Evolutionary conservation across 2,113 vertebrate species (phyloP).

Genomic region (Neotragus moschatus): DNA sequence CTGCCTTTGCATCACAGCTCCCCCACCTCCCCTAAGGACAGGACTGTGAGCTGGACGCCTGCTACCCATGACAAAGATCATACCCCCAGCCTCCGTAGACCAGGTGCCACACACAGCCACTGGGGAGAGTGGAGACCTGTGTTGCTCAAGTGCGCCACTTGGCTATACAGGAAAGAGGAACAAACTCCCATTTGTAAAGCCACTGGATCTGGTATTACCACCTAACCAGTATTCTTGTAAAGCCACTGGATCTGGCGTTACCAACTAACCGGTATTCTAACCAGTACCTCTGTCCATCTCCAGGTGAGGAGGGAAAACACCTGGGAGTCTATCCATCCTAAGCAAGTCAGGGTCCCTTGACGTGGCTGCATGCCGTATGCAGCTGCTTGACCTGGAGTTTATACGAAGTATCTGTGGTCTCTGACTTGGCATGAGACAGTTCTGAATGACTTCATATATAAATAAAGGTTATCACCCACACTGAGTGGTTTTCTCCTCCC

Average conservation of each 20-base stretch:
- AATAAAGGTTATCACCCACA: no score
- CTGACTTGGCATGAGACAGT: neutral
- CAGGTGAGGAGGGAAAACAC: neutral
- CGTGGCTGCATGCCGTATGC: rapidly evolving
- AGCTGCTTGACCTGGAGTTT: no score
- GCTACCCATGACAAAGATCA: neutral
- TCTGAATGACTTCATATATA: neutral
- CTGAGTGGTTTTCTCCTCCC: neutral
- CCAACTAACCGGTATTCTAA: neutral
- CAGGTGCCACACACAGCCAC: neutral
- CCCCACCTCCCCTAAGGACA: neutral
- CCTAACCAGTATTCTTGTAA: neutral
- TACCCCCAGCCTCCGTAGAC: neutral
- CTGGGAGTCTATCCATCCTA: neutral
- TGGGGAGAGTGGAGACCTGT: neutral
- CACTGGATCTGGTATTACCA: neutral
- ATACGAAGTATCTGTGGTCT: neutral
- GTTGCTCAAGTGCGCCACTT: neutral
- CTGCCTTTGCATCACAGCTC: neutral
- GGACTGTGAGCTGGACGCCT: neutral
- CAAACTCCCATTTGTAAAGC: neutral
- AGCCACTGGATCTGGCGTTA: neutral
- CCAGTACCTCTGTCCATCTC: no score
- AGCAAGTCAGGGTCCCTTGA: neutral
- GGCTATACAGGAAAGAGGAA: neutral